Conservation (phyloP, 2,797 vertebrate genomes). For the Leptatherina wallacei region DNA sequence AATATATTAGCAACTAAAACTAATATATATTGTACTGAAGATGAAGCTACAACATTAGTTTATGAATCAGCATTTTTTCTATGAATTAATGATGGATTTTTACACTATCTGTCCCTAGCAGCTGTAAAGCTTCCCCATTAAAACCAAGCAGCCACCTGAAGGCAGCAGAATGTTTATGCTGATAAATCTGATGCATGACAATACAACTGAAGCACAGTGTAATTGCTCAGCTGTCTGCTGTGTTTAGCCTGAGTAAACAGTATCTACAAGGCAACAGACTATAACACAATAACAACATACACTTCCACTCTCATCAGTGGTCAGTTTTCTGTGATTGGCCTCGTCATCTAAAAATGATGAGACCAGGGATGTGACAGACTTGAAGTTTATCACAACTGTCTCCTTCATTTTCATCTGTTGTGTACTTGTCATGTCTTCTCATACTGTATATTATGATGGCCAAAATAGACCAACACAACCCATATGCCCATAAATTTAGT, state of each 20-base stretch:
- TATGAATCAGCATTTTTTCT: neutral
- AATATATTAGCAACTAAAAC: neutral
- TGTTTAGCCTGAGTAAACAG: slow-evolving; percentile 12
- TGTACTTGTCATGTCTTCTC: neutral
- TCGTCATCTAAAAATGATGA: neutral
- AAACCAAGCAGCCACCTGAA: slow-evolving; percentile 17
- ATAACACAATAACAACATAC: slow-evolving; percentile 6
- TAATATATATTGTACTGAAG: neutral
- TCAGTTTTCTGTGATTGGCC: neutral
- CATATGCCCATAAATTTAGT: neutral
- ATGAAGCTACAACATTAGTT: neutral
- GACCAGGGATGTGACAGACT: neutral
- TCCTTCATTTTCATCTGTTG: neutral
- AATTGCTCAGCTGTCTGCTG: neutral
- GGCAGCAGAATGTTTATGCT: neutral
- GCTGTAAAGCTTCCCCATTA: slow-evolving; percentile 7
- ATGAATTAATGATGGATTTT: neutral
- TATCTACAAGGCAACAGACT: slow-evolving; percentile 3
- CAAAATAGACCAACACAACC: slow-evolving; percentile 8
- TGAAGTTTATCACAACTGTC: neutral
- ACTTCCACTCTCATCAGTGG: neutral
- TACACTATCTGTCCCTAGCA: neutral
- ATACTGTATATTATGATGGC: neutral
- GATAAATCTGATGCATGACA: slow-evolving; percentile 5
- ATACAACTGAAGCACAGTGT: neutral